These are phyloP conservation scores for Mizuhopecten yessoensis DNA, from an alignment of 1,140 invertebrate species.

Conservation along the genomic window DNA sequence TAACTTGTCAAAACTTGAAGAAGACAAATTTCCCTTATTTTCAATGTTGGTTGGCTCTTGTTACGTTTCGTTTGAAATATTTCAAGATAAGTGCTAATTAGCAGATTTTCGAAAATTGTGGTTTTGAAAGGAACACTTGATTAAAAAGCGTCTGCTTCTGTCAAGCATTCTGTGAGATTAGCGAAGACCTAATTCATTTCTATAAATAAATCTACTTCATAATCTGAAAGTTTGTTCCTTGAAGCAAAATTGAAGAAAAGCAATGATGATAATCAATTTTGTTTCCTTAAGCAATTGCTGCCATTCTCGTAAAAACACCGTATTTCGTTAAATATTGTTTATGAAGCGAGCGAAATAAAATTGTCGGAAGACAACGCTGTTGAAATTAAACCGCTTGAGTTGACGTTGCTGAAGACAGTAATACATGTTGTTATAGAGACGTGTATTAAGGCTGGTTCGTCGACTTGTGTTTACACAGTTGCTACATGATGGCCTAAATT, in stretches of 20 bases:
- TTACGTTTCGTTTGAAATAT: too few species aligned
- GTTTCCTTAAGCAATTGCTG: slow-evolving; percentile 33
- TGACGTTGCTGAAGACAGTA: neutral
- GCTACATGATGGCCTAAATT: neutral
- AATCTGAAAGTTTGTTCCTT: neutral
- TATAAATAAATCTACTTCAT: slow-evolving; percentile 11
- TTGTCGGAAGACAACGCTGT: neutral
- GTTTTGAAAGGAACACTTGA: neutral
- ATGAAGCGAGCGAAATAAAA: neutral
- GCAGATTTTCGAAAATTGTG: neutral
- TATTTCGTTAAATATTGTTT: neutral
- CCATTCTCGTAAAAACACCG: neutral
- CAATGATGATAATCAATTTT: slow-evolving; percentile 13
- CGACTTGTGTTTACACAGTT: neutral
- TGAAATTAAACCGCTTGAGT: neutral
- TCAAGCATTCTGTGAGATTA: neutral
- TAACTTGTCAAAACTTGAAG: too few species aligned
- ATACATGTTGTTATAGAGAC: neutral
- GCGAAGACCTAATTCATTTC: neutral
- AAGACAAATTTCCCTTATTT: too few species aligned
- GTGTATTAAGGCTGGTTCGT: neutral
- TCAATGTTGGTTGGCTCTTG: too few species aligned
- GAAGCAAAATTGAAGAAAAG: slow-evolving; percentile 37
- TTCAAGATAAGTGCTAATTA: too few species aligned
- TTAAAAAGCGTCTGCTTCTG: neutral